Percentiles rank a stretch among this genome's conserved stretches.
Evolutionary conservation across 2,797 vertebrate genomes (phyloP).

Genomic region (Sebastes hubbsi): DNA sequence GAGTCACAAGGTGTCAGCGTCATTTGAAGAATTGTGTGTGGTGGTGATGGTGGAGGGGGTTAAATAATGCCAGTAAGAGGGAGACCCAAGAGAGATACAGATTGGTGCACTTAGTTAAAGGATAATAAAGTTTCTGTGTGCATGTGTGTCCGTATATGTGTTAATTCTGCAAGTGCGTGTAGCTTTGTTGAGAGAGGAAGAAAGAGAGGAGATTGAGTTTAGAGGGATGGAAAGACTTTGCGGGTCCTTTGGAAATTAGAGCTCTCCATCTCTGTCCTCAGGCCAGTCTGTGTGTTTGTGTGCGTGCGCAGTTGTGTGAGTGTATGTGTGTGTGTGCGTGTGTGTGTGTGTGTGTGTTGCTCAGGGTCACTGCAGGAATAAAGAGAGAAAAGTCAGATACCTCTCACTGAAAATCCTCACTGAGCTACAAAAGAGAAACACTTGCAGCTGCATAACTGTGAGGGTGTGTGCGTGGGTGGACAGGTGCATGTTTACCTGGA

Average conservation of each 20-base stretch:
- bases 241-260: slow-evolving; percentile 68
- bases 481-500: slow-evolving; percentile 7
- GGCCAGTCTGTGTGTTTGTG: slow-evolving; percentile 19
- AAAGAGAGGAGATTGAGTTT: slow-evolving; percentile 56
- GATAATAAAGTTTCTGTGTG: not conserved
- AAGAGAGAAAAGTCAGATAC: slow-evolving; percentile 42
- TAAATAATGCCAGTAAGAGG: not conserved
- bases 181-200: slow-evolving; percentile 5
- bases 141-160: not conserved
- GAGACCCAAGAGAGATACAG: not conserved
- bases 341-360: slow-evolving; percentile 8
- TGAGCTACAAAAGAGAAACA: not conserved
- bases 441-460: not conserved
- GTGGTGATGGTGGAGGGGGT: not conserved
- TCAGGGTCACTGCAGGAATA: slow-evolving; percentile 42
- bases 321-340: not conserved
- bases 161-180: slow-evolving; percentile 19
- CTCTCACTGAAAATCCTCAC: slow-evolving; percentile 29
- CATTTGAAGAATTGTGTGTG: not conserved
- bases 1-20: not conserved
- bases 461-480: not conserved
- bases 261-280: slow-evolving; percentile 75
- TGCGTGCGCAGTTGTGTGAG: not conserved
- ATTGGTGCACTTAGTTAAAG: not conserved
- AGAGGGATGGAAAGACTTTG: slow-evolving; percentile 51